Evolutionary conservation across 2,113 vertebrate genomes (phyloP).

Genomic region (Copsychus sechellarum): DNA sequence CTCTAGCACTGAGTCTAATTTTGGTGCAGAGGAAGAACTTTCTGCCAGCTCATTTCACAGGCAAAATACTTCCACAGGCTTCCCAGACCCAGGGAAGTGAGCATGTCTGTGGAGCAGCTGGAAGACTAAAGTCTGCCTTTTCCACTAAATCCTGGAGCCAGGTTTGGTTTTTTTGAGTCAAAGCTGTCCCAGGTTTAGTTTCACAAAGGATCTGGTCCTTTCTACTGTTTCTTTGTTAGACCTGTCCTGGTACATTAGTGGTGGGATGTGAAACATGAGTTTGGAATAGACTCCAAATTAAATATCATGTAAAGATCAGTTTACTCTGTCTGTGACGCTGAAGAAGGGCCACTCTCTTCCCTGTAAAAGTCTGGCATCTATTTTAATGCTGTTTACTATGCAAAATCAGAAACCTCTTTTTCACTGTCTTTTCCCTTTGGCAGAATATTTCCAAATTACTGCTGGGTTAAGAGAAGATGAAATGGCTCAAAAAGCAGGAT

Average conservation of each 20-base stretch:
- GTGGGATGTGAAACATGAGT: constrained; percentile 49
- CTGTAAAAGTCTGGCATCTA: not conserved
- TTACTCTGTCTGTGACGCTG: not conserved
- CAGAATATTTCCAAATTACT: not conserved
- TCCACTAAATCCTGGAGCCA: not conserved
- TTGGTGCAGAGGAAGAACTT: not conserved
- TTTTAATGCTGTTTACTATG: constrained; percentile 18
- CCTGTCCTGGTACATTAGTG: not conserved
- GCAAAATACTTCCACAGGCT: not conserved
- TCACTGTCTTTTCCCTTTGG: not conserved
- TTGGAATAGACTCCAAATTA: constrained; percentile 1
- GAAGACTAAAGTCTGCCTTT: not conserved
- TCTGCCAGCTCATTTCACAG: not conserved
- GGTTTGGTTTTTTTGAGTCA: not conserved
- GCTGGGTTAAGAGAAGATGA: not conserved
- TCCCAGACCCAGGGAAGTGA: not conserved
- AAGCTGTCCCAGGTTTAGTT: not conserved
- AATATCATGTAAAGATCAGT: constrained; percentile 40
- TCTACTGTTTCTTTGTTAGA: not conserved
- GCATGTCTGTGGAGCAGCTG: not conserved
- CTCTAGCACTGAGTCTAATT: not conserved
- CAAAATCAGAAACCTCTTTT: not conserved
- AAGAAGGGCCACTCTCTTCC: not conserved
- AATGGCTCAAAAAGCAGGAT: not conserved
- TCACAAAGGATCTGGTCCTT: not conserved